A percentile compares a stretch with the other conserved stretches of the same genome.
These are phyloP conservation scores for Bradynema listronoti DNA, from an alignment of 1,140 invertebrate species.

Conservation along the genomic window DNA sequence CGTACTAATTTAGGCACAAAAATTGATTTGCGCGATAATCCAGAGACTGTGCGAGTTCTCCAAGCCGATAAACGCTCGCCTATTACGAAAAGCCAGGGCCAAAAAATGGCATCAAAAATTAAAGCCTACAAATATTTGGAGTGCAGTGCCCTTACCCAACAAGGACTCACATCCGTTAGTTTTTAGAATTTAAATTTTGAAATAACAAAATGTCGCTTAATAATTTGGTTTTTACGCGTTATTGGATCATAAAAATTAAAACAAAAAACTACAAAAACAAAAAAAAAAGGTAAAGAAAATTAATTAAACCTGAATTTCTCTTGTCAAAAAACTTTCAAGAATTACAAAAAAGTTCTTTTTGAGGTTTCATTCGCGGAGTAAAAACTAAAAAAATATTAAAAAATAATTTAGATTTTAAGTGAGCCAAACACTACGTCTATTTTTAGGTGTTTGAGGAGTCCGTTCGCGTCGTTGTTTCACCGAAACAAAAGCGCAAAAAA, in stretches of 20 bases:
- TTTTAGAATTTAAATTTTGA: too few species aligned
- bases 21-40: constrained; percentile 79
- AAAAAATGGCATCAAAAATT: constrained; percentile 72
- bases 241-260: not conserved
- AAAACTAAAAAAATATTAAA: not conserved
- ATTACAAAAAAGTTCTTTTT: not conserved
- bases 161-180: constrained; percentile 21
- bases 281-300: not conserved
- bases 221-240: not conserved
- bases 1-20: constrained; percentile 50
- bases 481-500: constrained; percentile 23
- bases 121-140: constrained; percentile 82
- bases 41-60: constrained; percentile 79
- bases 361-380: not conserved
- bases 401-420: not conserved
- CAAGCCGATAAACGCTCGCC: constrained; percentile 79
- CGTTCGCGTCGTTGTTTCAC: constrained; percentile 30
- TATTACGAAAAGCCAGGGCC: constrained; percentile 71
- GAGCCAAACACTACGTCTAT: too few species aligned
- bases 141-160: constrained; percentile 61
- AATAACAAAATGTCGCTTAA: too few species aligned
- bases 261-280: not conserved
- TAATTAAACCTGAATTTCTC: not conserved
- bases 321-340: not conserved
- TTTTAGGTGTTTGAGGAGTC: constrained; percentile 25